Evolutionary conservation across 2,113 vertebrate genomes (phyloP).

Genomic region (Apus apus): DNA sequence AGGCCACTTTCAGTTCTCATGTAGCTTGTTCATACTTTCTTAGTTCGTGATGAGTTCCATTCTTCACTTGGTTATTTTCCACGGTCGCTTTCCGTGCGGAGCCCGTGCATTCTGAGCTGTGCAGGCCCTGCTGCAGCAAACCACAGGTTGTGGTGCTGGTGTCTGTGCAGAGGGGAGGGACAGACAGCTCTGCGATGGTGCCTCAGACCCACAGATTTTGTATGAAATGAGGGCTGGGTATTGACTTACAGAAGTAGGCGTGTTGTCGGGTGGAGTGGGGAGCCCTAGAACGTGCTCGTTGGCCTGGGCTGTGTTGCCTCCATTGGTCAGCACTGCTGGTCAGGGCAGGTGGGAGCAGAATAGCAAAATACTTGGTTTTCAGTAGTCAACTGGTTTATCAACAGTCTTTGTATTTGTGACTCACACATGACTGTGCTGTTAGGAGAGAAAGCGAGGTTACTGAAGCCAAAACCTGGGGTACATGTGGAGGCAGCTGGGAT

Average conservation of each 20-base stretch:
- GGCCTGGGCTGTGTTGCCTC: neutral
- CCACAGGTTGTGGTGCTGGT: neutral
- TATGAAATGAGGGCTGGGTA: neutral
- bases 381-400: neutral
- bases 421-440: fast-evolving
- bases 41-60: neutral
- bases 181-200: neutral
- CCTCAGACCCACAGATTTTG: neutral
- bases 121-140: no score
- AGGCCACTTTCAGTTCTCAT: neutral
- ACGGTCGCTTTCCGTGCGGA: no score
- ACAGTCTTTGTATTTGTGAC: neutral
- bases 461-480: fast-evolving
- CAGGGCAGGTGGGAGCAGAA: fast-evolving
- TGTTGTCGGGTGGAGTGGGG: neutral
- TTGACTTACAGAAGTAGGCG: neutral
- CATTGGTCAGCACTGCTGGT: fast-evolving
- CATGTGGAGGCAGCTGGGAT: fast-evolving
- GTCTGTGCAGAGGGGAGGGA: neutral
- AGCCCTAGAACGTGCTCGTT: fast-evolving
- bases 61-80: neutral
- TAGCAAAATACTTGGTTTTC: neutral
- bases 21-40: neutral
- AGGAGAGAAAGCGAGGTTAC: neutral
- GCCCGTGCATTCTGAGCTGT: no score